Conservation (phyloP, 2,797 vertebrate genomes). For the Pyrrhura leucotis region DNA sequence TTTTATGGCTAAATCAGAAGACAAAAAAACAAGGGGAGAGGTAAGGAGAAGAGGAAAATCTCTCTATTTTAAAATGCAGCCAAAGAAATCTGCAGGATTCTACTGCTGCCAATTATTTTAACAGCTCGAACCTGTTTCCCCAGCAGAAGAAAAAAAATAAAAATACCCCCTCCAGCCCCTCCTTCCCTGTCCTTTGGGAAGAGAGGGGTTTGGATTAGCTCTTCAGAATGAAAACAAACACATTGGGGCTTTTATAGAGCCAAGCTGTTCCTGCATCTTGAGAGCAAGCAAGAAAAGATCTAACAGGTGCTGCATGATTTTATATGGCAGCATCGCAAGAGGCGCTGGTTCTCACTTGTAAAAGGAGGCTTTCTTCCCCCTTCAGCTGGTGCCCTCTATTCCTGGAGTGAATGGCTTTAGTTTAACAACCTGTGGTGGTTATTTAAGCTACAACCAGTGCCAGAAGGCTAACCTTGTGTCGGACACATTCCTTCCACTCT, state of each 20-base stretch:
- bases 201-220: slow-evolving; percentile 68
- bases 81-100: slow-evolving; percentile 42
- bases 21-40: slow-evolving; percentile 38
- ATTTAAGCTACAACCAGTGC: not conserved
- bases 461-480: not conserved
- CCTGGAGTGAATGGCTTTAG: not conserved
- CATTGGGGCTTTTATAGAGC: slow-evolving; percentile 57
- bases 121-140: slow-evolving; percentile 67
- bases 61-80: slow-evolving; percentile 55
- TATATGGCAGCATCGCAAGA: slow-evolving; percentile 44
- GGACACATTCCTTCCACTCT: not conserved
- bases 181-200: slow-evolving; percentile 43
- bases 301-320: slow-evolving; percentile 72
- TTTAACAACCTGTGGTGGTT: not conserved
- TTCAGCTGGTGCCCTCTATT: slow-evolving; percentile 2
- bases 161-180: slow-evolving; percentile 10
- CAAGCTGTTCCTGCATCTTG: slow-evolving; percentile 62
- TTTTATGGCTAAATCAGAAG: slow-evolving; percentile 69
- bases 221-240: slow-evolving; percentile 74
- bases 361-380: slow-evolving; percentile 48
- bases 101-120: slow-evolving; percentile 66
- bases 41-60: slow-evolving; percentile 26
- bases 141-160: slow-evolving; percentile 43
- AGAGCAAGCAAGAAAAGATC: slow-evolving; percentile 66
- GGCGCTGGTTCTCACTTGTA: not conserved